Conservation (phyloP, 2,797 vertebrate species). For the Parambassis ranga region DNA sequence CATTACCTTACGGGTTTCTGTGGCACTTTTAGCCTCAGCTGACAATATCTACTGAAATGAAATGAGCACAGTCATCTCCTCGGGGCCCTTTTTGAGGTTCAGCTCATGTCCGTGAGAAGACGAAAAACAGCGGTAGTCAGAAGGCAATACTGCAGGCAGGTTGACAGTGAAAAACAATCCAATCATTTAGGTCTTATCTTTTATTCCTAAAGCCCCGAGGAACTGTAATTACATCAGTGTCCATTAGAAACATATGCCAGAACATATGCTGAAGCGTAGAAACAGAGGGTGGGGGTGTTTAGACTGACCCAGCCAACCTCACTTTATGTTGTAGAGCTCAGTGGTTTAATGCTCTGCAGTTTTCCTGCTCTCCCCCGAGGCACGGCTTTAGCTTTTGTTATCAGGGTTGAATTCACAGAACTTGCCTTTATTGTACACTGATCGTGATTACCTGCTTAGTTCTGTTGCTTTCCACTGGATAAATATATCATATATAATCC, state of each 20-base stretch:
- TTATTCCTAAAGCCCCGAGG: conserved; percentile 31
- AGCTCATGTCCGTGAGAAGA: conserved; percentile 7
- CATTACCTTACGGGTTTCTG: conserved; percentile 30
- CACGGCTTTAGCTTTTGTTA: conserved; percentile 6
- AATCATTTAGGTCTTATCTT: conserved; percentile 54
- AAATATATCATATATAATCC: conserved; percentile 31
- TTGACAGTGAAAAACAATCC: conserved; percentile 48
- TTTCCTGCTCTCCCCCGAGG: conserved; percentile 37
- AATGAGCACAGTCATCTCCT: conserved; percentile 21
- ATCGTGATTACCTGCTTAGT: conserved; percentile 20
- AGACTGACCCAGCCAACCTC: conserved; percentile 11
- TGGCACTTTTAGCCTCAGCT: conserved; percentile 17
- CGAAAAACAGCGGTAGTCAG: background rate
- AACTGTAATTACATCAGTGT: conserved; percentile 51
- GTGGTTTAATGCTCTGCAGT: conserved; percentile 35
- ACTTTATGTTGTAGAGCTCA: conserved; percentile 23
- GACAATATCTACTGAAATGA: conserved; percentile 25
- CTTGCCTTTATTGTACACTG: background rate
- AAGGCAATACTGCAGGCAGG: conserved; percentile 9
- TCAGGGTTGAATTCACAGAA: conserved; percentile 19
- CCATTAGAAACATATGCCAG: conserved; percentile 54
- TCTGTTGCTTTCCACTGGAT: conserved; percentile 33
- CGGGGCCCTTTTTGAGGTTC: conserved; percentile 18
- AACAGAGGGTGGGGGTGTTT: conserved; percentile 19
- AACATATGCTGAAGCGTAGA: conserved; percentile 45